phyloP scores from a whole-genome alignment of 2,888 invertebrate species.

The Rhagonycha fulva region DNA sequence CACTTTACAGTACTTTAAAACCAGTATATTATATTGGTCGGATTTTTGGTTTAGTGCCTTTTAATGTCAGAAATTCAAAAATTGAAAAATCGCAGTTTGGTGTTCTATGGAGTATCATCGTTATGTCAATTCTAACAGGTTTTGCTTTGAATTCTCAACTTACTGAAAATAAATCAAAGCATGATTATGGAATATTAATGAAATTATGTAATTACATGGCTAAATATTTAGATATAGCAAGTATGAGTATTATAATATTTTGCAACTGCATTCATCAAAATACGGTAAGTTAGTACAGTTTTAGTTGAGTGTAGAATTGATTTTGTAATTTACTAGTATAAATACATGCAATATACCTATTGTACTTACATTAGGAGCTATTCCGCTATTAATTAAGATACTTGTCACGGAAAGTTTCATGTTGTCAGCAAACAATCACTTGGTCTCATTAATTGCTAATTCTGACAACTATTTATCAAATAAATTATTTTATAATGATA shows the following conservation, averaged over 20 bases:
- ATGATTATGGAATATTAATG: constrained; percentile 2
- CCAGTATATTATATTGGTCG: background rate
- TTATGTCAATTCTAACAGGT: background rate
- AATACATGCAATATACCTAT: too few relatives aligned
- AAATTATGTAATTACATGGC: background rate
- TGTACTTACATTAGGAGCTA: too few relatives aligned
- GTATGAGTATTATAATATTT: background rate
- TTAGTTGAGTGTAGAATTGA: background rate
- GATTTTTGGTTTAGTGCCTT: constrained; percentile 4
- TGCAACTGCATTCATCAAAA: background rate
- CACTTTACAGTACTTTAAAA: background rate
- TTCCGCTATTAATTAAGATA: too few relatives aligned
- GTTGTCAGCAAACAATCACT: background rate
- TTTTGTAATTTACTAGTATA: background rate
- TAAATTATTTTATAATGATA: too few relatives aligned
- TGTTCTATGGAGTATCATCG: background rate
- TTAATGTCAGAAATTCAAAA: background rate
- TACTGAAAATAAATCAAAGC: background rate
- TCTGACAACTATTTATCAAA: too few relatives aligned
- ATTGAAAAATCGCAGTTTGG: background rate
- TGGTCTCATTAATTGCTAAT: background rate
- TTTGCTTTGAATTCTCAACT: background rate
- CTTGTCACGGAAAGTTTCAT: background rate
- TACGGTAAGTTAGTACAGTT: background rate
- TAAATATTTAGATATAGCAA: background rate